Conservation (phyloP, 2,888 invertebrate genomes). For the Drosophila mulleri region DNA sequence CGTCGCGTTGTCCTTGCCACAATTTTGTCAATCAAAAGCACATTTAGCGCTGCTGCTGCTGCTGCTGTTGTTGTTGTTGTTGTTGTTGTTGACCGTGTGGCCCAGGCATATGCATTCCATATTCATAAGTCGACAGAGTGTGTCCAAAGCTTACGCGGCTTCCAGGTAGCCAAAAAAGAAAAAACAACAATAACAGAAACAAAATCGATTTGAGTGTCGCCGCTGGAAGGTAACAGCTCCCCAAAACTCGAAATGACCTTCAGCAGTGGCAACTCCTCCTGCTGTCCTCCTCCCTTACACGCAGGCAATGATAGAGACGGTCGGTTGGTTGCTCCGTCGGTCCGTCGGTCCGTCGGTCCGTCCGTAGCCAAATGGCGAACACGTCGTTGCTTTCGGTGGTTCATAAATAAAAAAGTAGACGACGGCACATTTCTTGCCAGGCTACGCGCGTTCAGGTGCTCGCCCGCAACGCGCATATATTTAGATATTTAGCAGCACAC, state of each 20-base stretch:
- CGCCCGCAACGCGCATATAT: slow-evolving; percentile 65
- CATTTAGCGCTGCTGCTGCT: slow-evolving; percentile 30
- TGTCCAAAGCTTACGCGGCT: slow-evolving; percentile 41
- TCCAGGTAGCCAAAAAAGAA: slow-evolving; percentile 39
- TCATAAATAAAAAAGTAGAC: slow-evolving; percentile 74
- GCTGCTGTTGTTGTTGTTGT: not conserved
- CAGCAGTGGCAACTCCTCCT: slow-evolving; percentile 35
- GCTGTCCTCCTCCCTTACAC: not conserved
- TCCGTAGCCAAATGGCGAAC: slow-evolving; percentile 46
- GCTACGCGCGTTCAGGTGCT: slow-evolving; percentile 59
- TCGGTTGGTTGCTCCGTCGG: not conserved
- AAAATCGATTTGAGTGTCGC: slow-evolving; percentile 68
- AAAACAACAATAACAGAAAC: slow-evolving; percentile 38
- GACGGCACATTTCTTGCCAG: slow-evolving; percentile 57
- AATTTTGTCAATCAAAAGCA: slow-evolving; percentile 76
- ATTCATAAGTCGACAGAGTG: slow-evolving; percentile 69
- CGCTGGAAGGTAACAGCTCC: slow-evolving; percentile 19
- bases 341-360: not conserved
- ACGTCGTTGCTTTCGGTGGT: slow-evolving; percentile 57
- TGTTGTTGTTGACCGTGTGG: not conserved
- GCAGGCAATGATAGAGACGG: slow-evolving; percentile 21
- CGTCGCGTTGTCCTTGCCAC: slow-evolving; percentile 71
- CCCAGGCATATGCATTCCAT: slow-evolving; percentile 67
- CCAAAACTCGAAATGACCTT: slow-evolving; percentile 68
- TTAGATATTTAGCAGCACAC: slow-evolving; percentile 78